These are phyloP conservation scores for Catharus fuscescens DNA, from an alignment of 2,113 vertebrate genomes.

Conservation along the genomic window DNA sequence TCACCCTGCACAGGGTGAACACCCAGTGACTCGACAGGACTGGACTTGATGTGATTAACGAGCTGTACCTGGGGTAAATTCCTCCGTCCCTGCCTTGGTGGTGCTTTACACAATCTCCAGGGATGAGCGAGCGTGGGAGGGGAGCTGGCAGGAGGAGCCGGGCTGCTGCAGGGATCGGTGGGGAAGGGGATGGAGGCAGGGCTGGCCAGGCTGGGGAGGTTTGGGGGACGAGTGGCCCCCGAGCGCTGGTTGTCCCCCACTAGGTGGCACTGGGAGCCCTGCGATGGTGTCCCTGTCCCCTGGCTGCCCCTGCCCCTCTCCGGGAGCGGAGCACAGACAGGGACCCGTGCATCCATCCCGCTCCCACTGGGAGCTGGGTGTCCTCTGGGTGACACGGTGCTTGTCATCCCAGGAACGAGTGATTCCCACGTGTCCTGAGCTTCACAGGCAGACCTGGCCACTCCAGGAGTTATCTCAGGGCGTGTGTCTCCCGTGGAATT, in stretches of 20 bases:
- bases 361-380: not conserved
- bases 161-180: not conserved
- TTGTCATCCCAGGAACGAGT: not conserved
- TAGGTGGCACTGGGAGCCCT: conserved; percentile 63
- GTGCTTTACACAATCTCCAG: not conserved
- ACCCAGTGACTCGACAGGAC: not conserved
- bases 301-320: not conserved
- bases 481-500: fast-evolving
- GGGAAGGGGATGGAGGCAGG: not conserved
- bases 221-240: not conserved
- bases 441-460: not conserved
- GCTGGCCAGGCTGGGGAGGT: not conserved
- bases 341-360: not conserved
- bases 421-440: not conserved
- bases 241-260: not conserved
- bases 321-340: too few relatives aligned
- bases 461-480: not conserved
- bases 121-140: not conserved
- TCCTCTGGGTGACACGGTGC: fast-evolving
- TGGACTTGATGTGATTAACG: not conserved
- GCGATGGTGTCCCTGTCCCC: not conserved
- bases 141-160: not conserved
- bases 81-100: not conserved
- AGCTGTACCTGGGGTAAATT: not conserved
- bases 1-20: not conserved